Evolutionary conservation across 2,797 vertebrate species (phyloP), one percentile per base, ranked within the genome.

Genomic region (Hozukius guyotensis): DNA sequence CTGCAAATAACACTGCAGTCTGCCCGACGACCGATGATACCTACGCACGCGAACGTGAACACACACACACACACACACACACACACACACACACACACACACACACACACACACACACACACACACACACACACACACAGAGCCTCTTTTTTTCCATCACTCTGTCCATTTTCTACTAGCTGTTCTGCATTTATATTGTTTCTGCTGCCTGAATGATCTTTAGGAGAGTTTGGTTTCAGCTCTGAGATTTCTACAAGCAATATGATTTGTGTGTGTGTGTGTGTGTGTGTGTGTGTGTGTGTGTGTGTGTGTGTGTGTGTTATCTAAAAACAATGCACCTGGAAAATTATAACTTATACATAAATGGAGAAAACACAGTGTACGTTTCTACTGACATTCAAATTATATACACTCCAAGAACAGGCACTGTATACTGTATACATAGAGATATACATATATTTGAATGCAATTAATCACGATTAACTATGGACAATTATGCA

Each of bases 121-220:
- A 49, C 24, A 31, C 29, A 29, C 27, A 34, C 59, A 42, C 77
- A 29, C 29, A 52, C 57, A 56, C 63, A 32, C 16, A 67, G 31
- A 60, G 32, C 7, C 25, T 36, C 18, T 63, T 53, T 77, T 18
- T 68, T 75, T 14, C 73, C 46, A 72, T 89, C 66, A 36, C 68
- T 68, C 49, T 83, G 81, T 85, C 83, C 80, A 52, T 79, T 82
- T 73, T 61, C 78, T 70, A 80, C 78, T 77, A 88, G 82, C 90
- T 92, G 81, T 84, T 93, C 92, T 93, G 90, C 90, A 93, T 92
- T 92, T 92, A 92, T 87, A 92, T 93, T 87, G 90, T 84, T 89
- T 90, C 84, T 88, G 83, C 82, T 75, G 87, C 88, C 64, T 73
- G 75, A 73, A 52, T 84, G 86, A 88, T 85, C 83, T 86, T 76